These are phyloP conservation scores for Ips typographus DNA, from an alignment of 1,140 invertebrate species.

Conservation along the genomic window DNA sequence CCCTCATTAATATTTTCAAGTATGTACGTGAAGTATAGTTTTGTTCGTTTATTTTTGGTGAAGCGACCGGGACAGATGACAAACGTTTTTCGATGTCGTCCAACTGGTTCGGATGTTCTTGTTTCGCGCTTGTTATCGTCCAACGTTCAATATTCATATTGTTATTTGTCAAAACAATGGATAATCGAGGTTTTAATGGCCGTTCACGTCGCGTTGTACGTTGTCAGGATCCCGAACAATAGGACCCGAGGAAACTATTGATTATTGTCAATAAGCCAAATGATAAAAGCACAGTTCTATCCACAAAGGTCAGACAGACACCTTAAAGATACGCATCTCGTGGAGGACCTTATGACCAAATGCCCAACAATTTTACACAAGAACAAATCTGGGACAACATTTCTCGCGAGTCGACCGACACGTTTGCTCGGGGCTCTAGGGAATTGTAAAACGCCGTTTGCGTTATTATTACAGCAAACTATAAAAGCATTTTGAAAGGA, in stretches of 20 bases:
- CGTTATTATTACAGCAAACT: slow-evolving; percentile 16
- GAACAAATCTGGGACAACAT: slow-evolving; percentile 22
- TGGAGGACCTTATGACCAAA: slow-evolving; percentile 13
- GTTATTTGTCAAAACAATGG: too few species aligned
- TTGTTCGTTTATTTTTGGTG: slow-evolving; percentile 20
- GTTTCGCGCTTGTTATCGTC: background rate
- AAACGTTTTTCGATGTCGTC: slow-evolving; percentile 31
- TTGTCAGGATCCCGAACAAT: too few species aligned
- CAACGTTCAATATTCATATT: too few species aligned
- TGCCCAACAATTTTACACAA: slow-evolving; percentile 27
- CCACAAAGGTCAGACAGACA: background rate
- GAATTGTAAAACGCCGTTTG: slow-evolving; percentile 10
- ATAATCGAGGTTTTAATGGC: too few species aligned
- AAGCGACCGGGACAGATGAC: slow-evolving; percentile 20
- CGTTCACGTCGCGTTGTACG: too few species aligned
- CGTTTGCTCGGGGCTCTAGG: slow-evolving; percentile 7
- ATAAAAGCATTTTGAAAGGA: slow-evolving; percentile 24
- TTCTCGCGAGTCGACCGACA: slow-evolving; percentile 9
- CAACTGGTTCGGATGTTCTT: slow-evolving; percentile 1
- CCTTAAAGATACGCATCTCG: slow-evolving; percentile 16
- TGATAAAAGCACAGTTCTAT: background rate
- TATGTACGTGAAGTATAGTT: slow-evolving; percentile 28
- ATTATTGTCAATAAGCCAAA: background rate
- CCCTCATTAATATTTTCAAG: slow-evolving; percentile 37
- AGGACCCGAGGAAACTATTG: background rate